Evolutionary conservation across 2,888 invertebrate genomes (phyloP), one percentile per base, ranked within the genome.

Genomic region (Andrena praecox): DNA sequence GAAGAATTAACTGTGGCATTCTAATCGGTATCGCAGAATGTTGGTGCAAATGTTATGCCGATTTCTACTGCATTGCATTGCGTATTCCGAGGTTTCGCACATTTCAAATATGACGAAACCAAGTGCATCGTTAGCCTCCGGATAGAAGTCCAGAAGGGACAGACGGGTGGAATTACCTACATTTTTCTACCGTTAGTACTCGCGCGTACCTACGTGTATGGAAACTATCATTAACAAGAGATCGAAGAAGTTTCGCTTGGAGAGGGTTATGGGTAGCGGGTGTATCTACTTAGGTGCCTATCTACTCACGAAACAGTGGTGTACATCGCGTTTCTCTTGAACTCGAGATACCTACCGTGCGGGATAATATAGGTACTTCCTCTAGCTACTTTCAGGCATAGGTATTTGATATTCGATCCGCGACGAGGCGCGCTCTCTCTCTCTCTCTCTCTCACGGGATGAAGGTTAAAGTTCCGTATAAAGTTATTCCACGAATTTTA

Each of bases 401-500:
- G 20, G 20, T 20, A 50, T 86, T 86, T 72, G 86, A 86, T 84
- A 80, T 52, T 84, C 77, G 82, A 85, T 20, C 73, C 67, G 72
- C 62, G 42, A 42, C 42, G 12, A 0, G 42, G 42, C 29, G 2
- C 29, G 2, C 29, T 29, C 29, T 2, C 29, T 29, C 20, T 20
- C 12, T 42, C 42, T 42, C 42, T 33, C 33, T 42, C 42, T 84
- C 75, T 86, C 77, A 80, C 80, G 84, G 67, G 71, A 82, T 62
- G 48, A 77, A 67, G 81, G 75, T 75, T 62, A 64, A 79, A 63
- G 68, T 66, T 69, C 70, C 69, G 77, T 88, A 87, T 86, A 86
- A 89, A 91, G 87, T 89, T 90, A 90, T 92, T 92, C 92, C 91
- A 88, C 90, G 92, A 92, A 92, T 91, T 87, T 90, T 88, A 91